Conservation (phyloP, 2,797 vertebrate genomes). For the Poecilia wingei region DNA sequence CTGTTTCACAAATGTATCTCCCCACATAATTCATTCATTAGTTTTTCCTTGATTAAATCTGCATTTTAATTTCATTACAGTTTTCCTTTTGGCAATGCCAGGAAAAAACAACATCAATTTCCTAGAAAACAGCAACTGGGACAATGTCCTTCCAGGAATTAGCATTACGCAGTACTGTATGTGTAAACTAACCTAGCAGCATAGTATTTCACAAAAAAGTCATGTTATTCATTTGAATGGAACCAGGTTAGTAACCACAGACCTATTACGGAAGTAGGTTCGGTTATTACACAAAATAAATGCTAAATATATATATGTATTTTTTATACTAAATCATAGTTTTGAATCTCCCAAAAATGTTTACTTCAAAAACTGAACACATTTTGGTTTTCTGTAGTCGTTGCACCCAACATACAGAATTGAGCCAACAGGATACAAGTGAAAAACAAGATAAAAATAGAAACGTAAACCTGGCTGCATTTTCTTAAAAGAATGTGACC, state of each 20-base stretch:
- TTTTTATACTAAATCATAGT: neutral
- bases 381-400: slow-evolving; percentile 15
- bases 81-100: neutral
- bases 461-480: slow-evolving; percentile 30
- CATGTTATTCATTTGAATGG: neutral
- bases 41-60: neutral
- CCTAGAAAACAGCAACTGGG: neutral
- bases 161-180: neutral
- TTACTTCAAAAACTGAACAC: slow-evolving; percentile 7
- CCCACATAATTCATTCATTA: neutral
- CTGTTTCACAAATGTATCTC: neutral
- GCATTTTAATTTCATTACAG: neutral
- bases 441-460: slow-evolving; percentile 24
- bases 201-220: slow-evolving; percentile 11
- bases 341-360: neutral
- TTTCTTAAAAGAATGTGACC: slow-evolving; percentile 2
- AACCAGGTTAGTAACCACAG: slow-evolving; percentile 4
- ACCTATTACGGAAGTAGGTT: neutral
- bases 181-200: neutral
- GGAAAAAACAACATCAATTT: neutral
- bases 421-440: slow-evolving; percentile 8
- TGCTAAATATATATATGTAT: neutral
- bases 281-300: neutral
- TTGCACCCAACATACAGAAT: slow-evolving; percentile 6
- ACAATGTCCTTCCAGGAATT: neutral